A percentile compares a stretch with the other conserved stretches of the same genome.
phyloP scores from a whole-genome alignment of 2,113 vertebrate species.

The Stegastes partitus region DNA sequence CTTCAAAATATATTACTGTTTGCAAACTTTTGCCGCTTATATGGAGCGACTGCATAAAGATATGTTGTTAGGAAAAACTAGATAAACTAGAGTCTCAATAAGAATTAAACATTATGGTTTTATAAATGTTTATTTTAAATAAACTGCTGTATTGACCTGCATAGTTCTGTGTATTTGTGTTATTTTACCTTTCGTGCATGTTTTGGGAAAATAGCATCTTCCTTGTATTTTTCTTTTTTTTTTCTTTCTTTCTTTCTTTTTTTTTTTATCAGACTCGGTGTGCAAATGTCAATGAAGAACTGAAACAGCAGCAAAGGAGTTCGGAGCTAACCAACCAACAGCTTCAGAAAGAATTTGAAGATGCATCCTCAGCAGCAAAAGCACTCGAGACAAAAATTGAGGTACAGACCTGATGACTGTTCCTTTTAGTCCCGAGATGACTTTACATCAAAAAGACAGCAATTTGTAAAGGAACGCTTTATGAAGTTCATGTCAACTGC shows the following conservation, averaged over 20 bases:
- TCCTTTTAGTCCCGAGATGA: constrained; percentile 56
- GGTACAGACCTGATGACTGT: constrained; percentile 51
- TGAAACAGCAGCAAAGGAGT: constrained; percentile 43
- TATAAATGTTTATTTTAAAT: neutral
- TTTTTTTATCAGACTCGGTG: constrained; percentile 64
- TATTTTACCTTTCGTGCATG: neutral
- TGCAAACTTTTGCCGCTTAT: neutral
- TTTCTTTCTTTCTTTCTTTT: constrained; percentile 33
- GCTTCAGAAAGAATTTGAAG: constrained; percentile 62
- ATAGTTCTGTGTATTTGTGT: neutral
- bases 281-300: constrained; percentile 33
- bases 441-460: neutral
- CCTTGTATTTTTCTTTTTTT: constrained; percentile 29
- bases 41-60: neutral
- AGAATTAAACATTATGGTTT: neutral
- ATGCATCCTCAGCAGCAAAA: constrained; percentile 47
- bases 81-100: constrained; percentile 19
- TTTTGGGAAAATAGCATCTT: constrained; percentile 16
- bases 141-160: too few species aligned
- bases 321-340: constrained; percentile 58
- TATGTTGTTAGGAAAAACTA: constrained; percentile 3
- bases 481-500: too few species aligned
- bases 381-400: constrained; percentile 68
- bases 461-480: neutral
- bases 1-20: neutral